A percentile compares a stretch with the other conserved stretches of the same genome.
These are phyloP conservation scores for Cygnus atratus DNA, from an alignment of 2,113 vertebrate species.

Conservation along the genomic window DNA sequence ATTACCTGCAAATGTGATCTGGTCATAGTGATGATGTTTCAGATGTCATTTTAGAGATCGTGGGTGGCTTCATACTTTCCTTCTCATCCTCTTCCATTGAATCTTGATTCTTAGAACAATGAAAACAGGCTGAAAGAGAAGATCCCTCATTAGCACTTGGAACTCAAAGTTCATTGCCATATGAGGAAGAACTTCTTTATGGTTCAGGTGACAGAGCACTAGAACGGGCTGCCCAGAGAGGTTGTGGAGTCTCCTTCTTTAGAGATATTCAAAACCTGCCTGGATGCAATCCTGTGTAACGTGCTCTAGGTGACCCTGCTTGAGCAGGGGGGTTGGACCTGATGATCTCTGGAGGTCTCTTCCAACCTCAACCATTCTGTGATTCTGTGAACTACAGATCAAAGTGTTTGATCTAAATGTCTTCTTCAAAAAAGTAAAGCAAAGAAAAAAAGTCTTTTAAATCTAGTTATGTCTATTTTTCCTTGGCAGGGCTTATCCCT, in stretches of 20 bases:
- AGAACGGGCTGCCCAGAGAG: too few relatives aligned
- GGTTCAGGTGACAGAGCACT: too few relatives aligned
- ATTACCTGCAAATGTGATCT: slow-evolving; percentile 8
- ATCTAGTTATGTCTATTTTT: neutral
- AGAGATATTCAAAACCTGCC: too few relatives aligned
- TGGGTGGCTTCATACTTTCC: neutral
- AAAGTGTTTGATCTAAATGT: neutral
- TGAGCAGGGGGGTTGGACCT: too few relatives aligned
- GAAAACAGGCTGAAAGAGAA: slow-evolving; percentile 49
- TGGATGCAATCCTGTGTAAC: too few relatives aligned
- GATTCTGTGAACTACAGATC: neutral
- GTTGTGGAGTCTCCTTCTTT: too few relatives aligned
- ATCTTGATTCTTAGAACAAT: neutral
- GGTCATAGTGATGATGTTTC: slow-evolving; percentile 42
- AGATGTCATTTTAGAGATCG: neutral
- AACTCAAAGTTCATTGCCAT: neutral
- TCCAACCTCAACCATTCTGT: too few relatives aligned
- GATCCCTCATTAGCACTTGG: neutral
- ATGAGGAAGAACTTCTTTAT: too few relatives aligned
- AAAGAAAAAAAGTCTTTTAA: neutral
- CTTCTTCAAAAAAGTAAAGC: neutral
- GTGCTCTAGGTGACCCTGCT: too few relatives aligned
- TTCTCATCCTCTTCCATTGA: neutral
- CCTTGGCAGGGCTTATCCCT: neutral
- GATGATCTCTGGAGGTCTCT: too few relatives aligned